phyloP scores from a whole-genome alignment of 2,113 vertebrate species.

The Eubucco bourcierii region DNA sequence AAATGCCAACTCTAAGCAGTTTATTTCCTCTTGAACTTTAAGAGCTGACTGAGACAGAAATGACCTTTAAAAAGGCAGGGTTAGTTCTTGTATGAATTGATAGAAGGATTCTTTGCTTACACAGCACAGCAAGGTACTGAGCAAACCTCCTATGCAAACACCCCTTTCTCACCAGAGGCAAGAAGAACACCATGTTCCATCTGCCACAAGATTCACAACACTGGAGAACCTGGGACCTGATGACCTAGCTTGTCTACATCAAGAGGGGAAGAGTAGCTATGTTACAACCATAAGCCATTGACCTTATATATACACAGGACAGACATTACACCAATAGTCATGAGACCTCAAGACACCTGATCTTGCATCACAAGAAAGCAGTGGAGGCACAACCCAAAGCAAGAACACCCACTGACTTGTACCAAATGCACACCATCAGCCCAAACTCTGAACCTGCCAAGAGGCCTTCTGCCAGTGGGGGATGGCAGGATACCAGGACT shows the following conservation, averaged over 20 bases:
- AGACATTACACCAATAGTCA: not conserved
- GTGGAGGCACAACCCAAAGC: not conserved
- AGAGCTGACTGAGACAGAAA: conserved; percentile 73
- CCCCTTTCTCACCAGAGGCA: conserved; percentile 1
- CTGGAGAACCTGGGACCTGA: not conserved
- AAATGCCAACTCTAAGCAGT: conserved; percentile 79
- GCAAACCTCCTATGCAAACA: conserved; percentile 55
- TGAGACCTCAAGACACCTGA: not conserved
- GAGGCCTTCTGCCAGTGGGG: not conserved
- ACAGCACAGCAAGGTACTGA: conserved; percentile 32
- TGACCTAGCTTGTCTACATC: not conserved
- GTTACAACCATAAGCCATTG: not conserved
- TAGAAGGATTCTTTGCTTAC: conserved; percentile 58
- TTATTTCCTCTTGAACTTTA: conserved; percentile 81
- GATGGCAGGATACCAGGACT: not conserved
- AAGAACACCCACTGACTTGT: not conserved
- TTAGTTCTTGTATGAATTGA: conserved; percentile 63
- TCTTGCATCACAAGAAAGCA: not conserved
- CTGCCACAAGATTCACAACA: not conserved
- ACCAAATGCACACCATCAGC: not conserved
- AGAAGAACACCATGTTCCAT: not conserved
- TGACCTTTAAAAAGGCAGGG: conserved; percentile 78
- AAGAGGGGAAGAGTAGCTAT: not conserved
- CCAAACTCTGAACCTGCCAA: too few relatives aligned
- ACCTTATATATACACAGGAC: not conserved